phyloP scores from a whole-genome alignment of 1,140 invertebrate species.

The Laodelphax striatellus region DNA sequence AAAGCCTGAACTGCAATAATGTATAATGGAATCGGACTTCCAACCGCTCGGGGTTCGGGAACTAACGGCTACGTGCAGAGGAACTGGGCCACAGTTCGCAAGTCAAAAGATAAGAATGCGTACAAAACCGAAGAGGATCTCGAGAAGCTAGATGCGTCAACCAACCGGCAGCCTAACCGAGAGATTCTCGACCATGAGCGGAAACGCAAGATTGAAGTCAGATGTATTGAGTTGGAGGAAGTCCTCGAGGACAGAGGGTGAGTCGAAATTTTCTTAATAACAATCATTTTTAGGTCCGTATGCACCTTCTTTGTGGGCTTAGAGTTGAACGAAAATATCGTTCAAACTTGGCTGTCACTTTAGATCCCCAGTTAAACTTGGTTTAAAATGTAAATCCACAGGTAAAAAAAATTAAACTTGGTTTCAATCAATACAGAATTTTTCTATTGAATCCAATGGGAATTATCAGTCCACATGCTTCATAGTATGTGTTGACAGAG shows the following conservation, averaged over 20 bases:
- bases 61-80: constrained; percentile 97
- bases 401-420: too few species aligned
- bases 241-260: constrained; percentile 88
- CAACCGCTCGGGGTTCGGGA: constrained; percentile 90
- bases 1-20: constrained; percentile 37
- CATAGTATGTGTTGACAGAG: too few species aligned
- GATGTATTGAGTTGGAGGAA: constrained; percentile 91
- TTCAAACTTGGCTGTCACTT: too few species aligned
- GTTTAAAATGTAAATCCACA: too few species aligned
- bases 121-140: constrained; percentile 87
- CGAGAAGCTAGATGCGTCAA: constrained; percentile 66
- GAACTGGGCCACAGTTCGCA: constrained; percentile 82
- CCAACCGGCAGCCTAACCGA: constrained; percentile 82
- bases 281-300: neutral
- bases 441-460: too few species aligned
- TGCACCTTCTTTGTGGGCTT: too few species aligned
- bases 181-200: constrained; percentile 94
- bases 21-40: constrained; percentile 98
- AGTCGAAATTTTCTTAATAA: constrained; percentile 28
- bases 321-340: too few species aligned
- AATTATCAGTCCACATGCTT: too few species aligned
- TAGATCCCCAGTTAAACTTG: too few species aligned
- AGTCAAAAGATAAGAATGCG: constrained; percentile 74
- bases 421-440: too few species aligned
- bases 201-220: constrained; percentile 91